Percentiles rank a stretch among this genome's conserved stretches.
These are phyloP conservation scores for Calidris pugnax DNA, from an alignment of 2,113 vertebrate genomes.

Conservation along the genomic window DNA sequence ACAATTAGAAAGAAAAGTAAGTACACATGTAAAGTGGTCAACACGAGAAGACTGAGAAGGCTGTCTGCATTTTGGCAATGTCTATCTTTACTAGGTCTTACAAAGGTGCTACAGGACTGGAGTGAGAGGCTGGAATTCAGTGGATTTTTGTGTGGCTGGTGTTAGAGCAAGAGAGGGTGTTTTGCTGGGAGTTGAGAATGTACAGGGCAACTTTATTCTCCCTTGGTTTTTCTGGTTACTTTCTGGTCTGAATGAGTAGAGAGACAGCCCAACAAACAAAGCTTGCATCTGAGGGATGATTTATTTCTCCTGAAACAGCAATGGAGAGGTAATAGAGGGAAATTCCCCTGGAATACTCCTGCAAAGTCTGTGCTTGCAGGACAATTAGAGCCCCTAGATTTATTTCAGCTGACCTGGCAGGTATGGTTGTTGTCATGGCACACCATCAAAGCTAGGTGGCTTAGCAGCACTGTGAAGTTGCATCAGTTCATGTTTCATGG, in stretches of 20 bases:
- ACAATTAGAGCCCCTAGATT: background rate
- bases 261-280: background rate
- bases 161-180: background rate
- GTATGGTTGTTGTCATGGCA: background rate
- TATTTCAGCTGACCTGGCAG: background rate
- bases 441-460: conserved; percentile 5
- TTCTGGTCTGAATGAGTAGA: background rate
- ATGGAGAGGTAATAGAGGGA: background rate
- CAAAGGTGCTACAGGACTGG: background rate
- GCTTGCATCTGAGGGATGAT: background rate
- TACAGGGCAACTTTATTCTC: background rate
- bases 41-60: background rate
- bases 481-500: background rate
- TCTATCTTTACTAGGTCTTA: background rate
- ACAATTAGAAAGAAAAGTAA: background rate
- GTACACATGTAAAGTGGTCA: background rate
- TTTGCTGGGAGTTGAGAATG: background rate
- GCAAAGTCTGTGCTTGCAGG: background rate
- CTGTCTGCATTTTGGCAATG: background rate
- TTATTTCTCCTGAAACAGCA: background rate
- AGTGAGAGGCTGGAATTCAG: background rate
- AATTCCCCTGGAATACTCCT: background rate
- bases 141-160: background rate
- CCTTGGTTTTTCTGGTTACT: background rate
- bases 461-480: background rate